A percentile compares a stretch with the other conserved stretches of the same genome.
Conservation (phyloP, 2,797 vertebrate genomes). For the Melopsittacus undulatus region DNA sequence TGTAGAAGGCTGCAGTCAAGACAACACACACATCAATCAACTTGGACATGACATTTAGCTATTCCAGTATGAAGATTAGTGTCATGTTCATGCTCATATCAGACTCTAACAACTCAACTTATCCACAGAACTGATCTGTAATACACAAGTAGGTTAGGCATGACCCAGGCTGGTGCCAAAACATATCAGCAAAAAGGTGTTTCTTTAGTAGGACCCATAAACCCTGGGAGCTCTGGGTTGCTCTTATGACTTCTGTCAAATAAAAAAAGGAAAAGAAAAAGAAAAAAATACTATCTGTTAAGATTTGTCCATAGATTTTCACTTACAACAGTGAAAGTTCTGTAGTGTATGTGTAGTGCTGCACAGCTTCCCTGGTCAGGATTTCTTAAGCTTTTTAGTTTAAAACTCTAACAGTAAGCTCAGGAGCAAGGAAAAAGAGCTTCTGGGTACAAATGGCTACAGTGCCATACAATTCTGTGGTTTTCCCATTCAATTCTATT, state of each 20-base stretch:
- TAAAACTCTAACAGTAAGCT: background rate
- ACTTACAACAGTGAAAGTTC: background rate
- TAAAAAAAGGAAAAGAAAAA: background rate
- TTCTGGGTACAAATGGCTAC: background rate
- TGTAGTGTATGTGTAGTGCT: rapidly evolving
- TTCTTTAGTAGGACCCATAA: background rate
- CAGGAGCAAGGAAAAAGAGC: background rate
- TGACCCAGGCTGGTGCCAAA: background rate
- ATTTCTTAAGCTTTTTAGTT: background rate
- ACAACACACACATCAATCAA: background rate
- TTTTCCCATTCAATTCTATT: background rate
- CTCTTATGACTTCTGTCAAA: background rate
- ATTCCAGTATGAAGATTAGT: background rate
- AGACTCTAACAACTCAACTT: background rate
- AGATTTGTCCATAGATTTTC: background rate
- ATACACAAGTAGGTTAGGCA: background rate
- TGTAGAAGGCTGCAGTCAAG: background rate
- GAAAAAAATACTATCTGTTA: background rate
- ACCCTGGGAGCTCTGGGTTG: background rate
- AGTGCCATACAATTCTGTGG: background rate
- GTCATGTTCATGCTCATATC: background rate
- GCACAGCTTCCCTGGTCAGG: background rate
- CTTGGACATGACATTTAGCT: background rate
- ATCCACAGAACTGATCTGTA: background rate
- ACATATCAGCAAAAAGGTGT: background rate